These are phyloP conservation scores for Apeltes quadracus DNA, from an alignment of 2,113 vertebrate genomes.

Conservation along the genomic window DNA sequence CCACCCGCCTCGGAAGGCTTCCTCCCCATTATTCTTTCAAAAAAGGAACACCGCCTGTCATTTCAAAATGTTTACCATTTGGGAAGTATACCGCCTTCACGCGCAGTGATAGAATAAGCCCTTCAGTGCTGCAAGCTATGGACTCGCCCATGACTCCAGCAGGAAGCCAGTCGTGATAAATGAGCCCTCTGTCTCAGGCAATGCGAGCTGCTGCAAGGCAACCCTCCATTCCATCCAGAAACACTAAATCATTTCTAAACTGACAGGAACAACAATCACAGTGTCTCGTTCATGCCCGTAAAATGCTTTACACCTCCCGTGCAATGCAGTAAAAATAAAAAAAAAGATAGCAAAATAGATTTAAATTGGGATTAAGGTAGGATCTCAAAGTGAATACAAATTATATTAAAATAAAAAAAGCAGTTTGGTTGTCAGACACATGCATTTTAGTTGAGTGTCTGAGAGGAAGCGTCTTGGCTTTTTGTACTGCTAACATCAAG, in stretches of 20 bases:
- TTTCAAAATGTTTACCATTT: conserved; percentile 42
- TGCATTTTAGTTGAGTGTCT: conserved; percentile 18
- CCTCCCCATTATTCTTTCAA: conserved; percentile 8
- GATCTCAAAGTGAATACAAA: conserved; percentile 18
- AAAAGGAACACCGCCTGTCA: conserved; percentile 13
- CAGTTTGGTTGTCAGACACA: conserved; percentile 1
- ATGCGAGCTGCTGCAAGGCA: conserved; percentile 44
- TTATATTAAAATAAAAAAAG: conserved; percentile 1
- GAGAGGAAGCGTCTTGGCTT: conserved; percentile 37
- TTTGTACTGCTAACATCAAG: conserved; percentile 28
- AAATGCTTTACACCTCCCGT: conserved; percentile 31
- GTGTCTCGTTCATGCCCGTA: conserved; percentile 37
- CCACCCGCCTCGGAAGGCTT: conserved; percentile 18
- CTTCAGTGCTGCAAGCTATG: conserved; percentile 36
- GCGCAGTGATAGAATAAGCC: conserved; percentile 32
- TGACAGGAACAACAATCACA: conserved; percentile 59
- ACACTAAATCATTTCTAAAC: conserved; percentile 60
- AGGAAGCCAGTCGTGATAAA: conserved; percentile 52
- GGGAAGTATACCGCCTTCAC: conserved; percentile 36
- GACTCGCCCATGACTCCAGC: conserved; percentile 28
- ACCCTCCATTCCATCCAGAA: conserved; percentile 53
- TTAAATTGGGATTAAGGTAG: conserved; percentile 28
- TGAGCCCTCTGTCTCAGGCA: conserved; percentile 45
- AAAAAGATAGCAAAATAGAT: background rate
- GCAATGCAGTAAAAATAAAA: conserved; percentile 32